Evolutionary conservation across 1,140 invertebrate genomes (phyloP), one percentile per base, ranked within the genome.

Genomic region (Helicoverpa armigera): DNA sequence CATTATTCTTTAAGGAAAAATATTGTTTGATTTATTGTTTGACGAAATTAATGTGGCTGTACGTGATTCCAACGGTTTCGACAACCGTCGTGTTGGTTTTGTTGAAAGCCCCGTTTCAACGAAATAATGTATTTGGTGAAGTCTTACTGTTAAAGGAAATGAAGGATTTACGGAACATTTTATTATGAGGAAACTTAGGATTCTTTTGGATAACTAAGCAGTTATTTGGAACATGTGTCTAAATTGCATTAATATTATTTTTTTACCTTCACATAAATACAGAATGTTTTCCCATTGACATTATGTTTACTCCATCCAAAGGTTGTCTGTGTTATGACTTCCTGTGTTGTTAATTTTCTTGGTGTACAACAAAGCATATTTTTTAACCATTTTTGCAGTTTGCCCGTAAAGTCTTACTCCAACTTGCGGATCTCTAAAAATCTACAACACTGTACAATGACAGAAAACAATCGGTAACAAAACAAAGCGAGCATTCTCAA

Each of bases 381-480:
- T n/a, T n/a, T n/a, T n/a, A n/a, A n/a, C n/a, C n/a, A n/a, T n/a
- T n/a, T n/a, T n/a, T n/a, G n/a, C n/a, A n/a, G n/a, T n/a, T n/a
- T n/a, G n/a, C n/a, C n/a, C n/a, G n/a, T n/a, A n/a, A n/a, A n/a
- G n/a, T n/a, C n/a, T n/a, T n/a, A n/a, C n/a, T n/a, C 9, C 2
- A 18, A 56, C 1, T 43, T 16, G n/a, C n/a, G 73, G 58, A 61
- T 61, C 73, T 23, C 73, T 75, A 61, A 75, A 29, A 63, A 75
- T 61, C 43, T 14, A 23, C 18, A 75, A 18, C 43, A 11, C 13
- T 51, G 43, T 29, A 61, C 73, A 75, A 75, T 75, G 58, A 75
- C 56, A 75, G 73, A 75, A 75, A 75, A 75, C 73, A 75, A 75
- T 75, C 73, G 73, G 43, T 50, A 29, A 63, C 73, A 75, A 43